phyloP scores from a whole-genome alignment of 2,113 vertebrate genomes.

The Heptranchias perlo region DNA sequence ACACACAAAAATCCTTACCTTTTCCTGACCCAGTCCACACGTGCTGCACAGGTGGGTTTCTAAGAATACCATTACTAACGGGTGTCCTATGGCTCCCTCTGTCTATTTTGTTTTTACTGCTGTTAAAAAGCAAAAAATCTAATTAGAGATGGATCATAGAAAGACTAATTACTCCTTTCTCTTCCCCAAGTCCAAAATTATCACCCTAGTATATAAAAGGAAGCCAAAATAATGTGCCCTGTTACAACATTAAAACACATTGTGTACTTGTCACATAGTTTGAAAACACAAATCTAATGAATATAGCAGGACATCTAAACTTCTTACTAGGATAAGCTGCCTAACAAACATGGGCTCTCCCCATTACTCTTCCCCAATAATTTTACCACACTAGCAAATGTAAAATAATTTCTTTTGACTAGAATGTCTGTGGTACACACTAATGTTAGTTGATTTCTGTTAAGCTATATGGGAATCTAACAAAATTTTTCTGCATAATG shows the following conservation, averaged over 20 bases:
- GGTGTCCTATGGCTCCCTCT: constrained; percentile 51
- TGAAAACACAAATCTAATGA: too few species aligned
- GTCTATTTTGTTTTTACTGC: constrained; percentile 64
- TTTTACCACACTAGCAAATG: too few species aligned
- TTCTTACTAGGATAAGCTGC: too few species aligned
- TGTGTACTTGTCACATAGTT: too few species aligned
- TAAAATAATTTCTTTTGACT: too few species aligned
- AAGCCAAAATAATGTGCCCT: neutral
- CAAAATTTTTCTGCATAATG: too few species aligned
- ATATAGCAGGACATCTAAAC: too few species aligned
- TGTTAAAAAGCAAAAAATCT: constrained; percentile 41
- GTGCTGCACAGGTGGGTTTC: constrained; percentile 53
- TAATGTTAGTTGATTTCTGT: too few species aligned
- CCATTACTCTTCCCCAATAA: too few species aligned
- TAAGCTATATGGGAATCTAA: too few species aligned
- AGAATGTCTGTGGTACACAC: too few species aligned
- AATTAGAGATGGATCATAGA: neutral
- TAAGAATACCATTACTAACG: constrained; percentile 60
- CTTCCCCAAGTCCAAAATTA: neutral
- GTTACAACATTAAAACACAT: neutral
- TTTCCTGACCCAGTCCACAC: constrained; percentile 53
- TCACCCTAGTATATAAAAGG: neutral
- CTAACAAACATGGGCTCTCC: too few species aligned
- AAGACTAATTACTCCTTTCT: neutral
- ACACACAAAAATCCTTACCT: constrained; percentile 60